Percentiles rank a stretch among this genome's conserved stretches.
Conservation (phyloP, 1,140 invertebrate genomes). For the Sesamia nonagrioides region DNA sequence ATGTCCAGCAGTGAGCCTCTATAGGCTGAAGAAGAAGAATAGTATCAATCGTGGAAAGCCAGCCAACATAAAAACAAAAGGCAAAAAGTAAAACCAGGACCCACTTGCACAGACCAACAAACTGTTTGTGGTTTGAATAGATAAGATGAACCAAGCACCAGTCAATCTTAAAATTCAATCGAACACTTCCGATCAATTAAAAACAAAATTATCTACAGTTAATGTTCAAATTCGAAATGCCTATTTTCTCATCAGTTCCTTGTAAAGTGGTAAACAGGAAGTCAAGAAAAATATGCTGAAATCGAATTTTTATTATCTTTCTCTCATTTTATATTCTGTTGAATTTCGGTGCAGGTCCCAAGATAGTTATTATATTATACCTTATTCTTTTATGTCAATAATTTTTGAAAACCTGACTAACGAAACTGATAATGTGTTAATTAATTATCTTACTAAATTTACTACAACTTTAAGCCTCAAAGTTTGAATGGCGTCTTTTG, state of each 20-base stretch:
- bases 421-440: too few species aligned
- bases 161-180: not conserved
- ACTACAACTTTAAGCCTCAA: not conserved
- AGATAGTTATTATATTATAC: too few species aligned
- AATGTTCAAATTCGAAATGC: slow-evolving; percentile 8
- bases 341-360: too few species aligned
- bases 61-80: slow-evolving; percentile 11
- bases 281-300: not conserved
- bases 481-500: not conserved
- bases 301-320: not conserved
- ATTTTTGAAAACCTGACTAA: not conserved
- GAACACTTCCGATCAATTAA: slow-evolving; percentile 6
- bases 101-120: not conserved
- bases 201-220: not conserved
- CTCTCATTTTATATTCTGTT: too few species aligned
- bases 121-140: not conserved
- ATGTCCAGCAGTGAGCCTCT: too few species aligned
- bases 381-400: not conserved
- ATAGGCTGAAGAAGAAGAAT: too few species aligned
- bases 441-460: not conserved
- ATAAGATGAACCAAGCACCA: not conserved
- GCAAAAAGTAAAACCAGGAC: not conserved
- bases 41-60: not conserved
- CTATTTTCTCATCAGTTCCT: slow-evolving; percentile 10
- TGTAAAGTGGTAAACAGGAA: not conserved